These are phyloP conservation scores for Hybos culiciformis DNA, from an alignment of 2,888 invertebrate genomes.

Conservation along the genomic window DNA sequence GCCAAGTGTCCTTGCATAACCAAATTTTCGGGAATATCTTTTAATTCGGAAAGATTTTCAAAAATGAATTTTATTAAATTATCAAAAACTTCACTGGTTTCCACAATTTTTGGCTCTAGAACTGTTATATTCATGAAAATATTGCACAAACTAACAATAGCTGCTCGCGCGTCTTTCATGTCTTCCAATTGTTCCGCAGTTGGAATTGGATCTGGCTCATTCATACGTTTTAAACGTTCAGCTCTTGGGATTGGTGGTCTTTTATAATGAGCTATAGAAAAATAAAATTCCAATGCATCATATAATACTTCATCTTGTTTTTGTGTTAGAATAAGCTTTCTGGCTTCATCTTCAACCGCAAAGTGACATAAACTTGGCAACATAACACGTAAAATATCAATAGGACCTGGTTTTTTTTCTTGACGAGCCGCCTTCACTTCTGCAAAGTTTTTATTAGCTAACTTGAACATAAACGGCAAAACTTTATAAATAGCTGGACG, in stretches of 20 bases:
- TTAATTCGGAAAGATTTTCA: slow-evolving; percentile 69
- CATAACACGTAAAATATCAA: slow-evolving; percentile 66
- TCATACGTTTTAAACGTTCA: slow-evolving; percentile 59
- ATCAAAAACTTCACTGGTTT: slow-evolving; percentile 61
- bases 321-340: slow-evolving; percentile 60
- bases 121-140: slow-evolving; percentile 88
- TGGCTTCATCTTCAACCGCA: slow-evolving; percentile 77
- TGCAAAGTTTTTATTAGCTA: slow-evolving; percentile 72
- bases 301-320: slow-evolving; percentile 69
- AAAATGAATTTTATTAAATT: slow-evolving; percentile 74
- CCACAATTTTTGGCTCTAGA: slow-evolving; percentile 69
- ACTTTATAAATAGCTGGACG: slow-evolving; percentile 67
- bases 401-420: slow-evolving; percentile 45
- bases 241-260: slow-evolving; percentile 68
- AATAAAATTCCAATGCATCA: slow-evolving; percentile 69
- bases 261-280: slow-evolving; percentile 76
- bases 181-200: slow-evolving; percentile 61
- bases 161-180: slow-evolving; percentile 70
- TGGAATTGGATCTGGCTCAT: slow-evolving; percentile 61
- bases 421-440: slow-evolving; percentile 53
- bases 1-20: slow-evolving; percentile 75
- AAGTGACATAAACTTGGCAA: slow-evolving; percentile 83
- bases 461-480: slow-evolving; percentile 64
- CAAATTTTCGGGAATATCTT: slow-evolving; percentile 69
- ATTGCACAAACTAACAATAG: slow-evolving; percentile 80